Evolutionary conservation across 2,797 vertebrate species (phyloP).

Genomic region (Loriculus beryllinus): DNA sequence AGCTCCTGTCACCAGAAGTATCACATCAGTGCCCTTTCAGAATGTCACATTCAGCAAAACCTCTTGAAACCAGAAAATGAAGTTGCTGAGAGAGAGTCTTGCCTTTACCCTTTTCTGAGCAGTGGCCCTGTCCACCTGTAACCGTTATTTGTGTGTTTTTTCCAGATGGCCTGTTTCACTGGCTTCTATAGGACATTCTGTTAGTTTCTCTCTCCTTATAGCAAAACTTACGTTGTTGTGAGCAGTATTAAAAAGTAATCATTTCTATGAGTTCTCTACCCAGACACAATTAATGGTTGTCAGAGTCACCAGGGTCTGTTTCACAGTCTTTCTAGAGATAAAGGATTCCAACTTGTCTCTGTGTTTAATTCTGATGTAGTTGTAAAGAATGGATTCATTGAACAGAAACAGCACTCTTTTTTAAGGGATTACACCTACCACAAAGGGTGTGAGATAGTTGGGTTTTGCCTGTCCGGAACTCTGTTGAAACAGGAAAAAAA

Average conservation of each 20-base stretch:
- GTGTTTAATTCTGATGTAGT: not conserved
- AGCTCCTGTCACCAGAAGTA: not conserved
- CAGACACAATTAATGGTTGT: not conserved
- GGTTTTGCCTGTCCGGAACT: slow-evolving; percentile 98
- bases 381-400: not conserved
- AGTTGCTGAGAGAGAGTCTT: not conserved
- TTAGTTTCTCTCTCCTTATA: not conserved
- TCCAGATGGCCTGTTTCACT: not conserved
- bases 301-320: not conserved
- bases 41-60: slow-evolving; percentile 18
- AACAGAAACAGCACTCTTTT: not conserved
- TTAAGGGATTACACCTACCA: slow-evolving; percentile 78
- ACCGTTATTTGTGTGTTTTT: not conserved
- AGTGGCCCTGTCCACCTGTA: not conserved
- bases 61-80: not conserved
- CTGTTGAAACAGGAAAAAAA: slow-evolving; percentile 70
- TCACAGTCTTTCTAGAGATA: not conserved
- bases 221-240: not conserved
- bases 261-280: not conserved
- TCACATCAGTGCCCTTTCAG: not conserved
- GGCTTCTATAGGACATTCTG: not conserved
- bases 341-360: not conserved
- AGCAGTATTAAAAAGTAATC: not conserved
- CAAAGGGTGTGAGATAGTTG: slow-evolving; percentile 96
- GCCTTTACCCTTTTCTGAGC: not conserved